Conservation (phyloP, 1,140 invertebrate genomes). For the Bathynomus jamesi region DNA sequence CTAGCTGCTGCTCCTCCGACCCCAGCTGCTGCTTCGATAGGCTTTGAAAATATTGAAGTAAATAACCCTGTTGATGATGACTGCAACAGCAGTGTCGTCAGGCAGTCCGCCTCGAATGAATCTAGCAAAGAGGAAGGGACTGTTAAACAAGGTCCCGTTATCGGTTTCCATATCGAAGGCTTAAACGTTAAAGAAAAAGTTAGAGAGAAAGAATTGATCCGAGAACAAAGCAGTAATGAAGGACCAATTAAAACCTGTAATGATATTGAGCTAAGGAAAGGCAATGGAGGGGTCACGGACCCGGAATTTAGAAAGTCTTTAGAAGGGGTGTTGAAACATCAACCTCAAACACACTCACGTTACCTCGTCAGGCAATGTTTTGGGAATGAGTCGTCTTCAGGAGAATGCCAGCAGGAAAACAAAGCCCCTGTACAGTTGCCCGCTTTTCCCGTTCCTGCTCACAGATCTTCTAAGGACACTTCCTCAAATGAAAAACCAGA, state of each 20-base stretch:
- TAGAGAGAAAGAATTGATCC: slow-evolving; percentile 8
- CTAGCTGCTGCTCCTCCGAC: not conserved
- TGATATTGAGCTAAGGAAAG: not conserved
- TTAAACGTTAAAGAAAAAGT: slow-evolving; percentile 8
- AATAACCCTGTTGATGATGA: not conserved
- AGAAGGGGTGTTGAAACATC: not conserved
- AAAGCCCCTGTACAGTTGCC: not conserved
- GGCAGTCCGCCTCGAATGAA: not conserved
- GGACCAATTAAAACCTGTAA: not conserved
- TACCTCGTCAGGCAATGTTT: not conserved
- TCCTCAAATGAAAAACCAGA: not conserved
- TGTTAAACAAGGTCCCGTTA: not conserved
- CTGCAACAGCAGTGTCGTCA: not conserved
- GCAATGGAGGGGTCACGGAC: not conserved
- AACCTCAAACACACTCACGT: not conserved
- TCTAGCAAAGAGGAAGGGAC: not conserved
- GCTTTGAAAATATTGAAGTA: slow-evolving; percentile 5
- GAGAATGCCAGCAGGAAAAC: not conserved
- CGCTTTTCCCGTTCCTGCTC: not conserved
- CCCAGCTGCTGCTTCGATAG: not conserved
- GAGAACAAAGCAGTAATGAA: not conserved
- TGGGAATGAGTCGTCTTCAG: not conserved
- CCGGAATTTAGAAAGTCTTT: not conserved
- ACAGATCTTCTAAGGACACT: not conserved
- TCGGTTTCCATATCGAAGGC: not conserved